Percentiles rank a stretch among this genome's conserved stretches.
Evolutionary conservation across 2,797 vertebrate genomes (phyloP).

Genomic region (Garrulus glandarius): DNA sequence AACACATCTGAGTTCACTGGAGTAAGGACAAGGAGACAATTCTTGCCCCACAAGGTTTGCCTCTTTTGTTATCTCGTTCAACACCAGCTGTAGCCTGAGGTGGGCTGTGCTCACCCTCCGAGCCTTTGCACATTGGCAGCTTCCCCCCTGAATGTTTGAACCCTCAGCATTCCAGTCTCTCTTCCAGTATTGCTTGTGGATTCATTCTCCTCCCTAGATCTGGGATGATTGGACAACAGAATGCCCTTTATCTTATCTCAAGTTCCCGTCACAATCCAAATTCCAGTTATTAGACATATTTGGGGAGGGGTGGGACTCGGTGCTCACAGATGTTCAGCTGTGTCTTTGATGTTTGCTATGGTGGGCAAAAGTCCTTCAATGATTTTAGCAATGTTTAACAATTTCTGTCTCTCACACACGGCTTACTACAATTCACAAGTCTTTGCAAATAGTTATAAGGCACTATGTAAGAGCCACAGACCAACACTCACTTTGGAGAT

Average conservation of each 20-base stretch:
- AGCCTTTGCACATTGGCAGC: neutral
- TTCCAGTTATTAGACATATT: neutral
- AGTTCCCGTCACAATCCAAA: neutral
- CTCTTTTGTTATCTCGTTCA: neutral
- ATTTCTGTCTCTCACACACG: neutral
- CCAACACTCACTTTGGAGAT: neutral
- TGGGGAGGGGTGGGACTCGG: neutral
- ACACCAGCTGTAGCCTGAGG: neutral
- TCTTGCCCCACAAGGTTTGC: neutral
- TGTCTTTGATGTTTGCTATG: neutral
- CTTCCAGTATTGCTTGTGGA: neutral
- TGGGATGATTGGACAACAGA: fast-evolving
- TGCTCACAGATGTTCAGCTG: neutral
- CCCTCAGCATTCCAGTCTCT: neutral
- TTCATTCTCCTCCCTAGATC: neutral
- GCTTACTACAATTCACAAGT: neutral
- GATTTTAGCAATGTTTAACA: neutral
- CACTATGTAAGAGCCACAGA: neutral
- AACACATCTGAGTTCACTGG: neutral
- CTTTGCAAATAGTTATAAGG: neutral
- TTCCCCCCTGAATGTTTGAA: neutral
- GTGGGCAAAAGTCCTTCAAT: neutral
- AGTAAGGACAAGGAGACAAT: neutral
- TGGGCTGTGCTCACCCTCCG: neutral
- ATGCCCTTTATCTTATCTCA: neutral